phyloP scores from a whole-genome alignment of 2,113 vertebrate species.

The Hippocampus guttulatus region DNA sequence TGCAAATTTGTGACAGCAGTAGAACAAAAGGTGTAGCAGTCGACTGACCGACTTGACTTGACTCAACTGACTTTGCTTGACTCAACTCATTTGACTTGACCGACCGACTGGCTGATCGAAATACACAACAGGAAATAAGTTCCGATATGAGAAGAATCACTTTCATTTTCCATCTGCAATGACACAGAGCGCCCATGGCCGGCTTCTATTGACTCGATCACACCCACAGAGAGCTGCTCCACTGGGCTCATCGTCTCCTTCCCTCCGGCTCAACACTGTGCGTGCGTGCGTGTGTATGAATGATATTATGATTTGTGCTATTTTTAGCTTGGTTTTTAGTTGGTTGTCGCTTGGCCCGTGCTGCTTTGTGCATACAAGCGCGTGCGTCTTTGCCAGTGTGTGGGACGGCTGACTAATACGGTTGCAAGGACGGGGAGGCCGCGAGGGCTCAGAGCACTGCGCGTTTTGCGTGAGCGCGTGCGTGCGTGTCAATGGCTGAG shows the following conservation, averaged over 20 bases:
- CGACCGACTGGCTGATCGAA: not conserved
- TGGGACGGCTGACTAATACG: conserved; percentile 63
- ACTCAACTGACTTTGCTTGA: no score
- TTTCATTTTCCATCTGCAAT: not conserved
- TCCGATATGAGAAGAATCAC: not conserved
- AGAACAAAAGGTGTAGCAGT: not conserved
- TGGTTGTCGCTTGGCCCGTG: conserved; percentile 19
- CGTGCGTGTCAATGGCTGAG: conserved; percentile 29
- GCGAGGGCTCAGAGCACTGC: conserved; percentile 20
- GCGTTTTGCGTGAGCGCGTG: conserved; percentile 4
- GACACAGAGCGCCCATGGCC: not conserved
- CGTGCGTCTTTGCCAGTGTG: conserved; percentile 6
- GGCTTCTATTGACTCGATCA: not conserved
- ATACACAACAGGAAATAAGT: not conserved
- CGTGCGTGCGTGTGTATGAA: conserved; percentile 14
- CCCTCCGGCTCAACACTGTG: conserved; percentile 2
- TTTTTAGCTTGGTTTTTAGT: conserved; percentile 8
- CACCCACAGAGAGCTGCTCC: not conserved
- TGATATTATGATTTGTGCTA: conserved; percentile 30
- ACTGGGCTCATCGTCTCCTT: conserved; percentile 2
- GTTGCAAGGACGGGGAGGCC: conserved; percentile 57
- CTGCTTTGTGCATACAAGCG: not conserved
- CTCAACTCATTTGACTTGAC: not conserved
- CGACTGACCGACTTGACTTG: no score
- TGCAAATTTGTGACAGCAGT: not conserved